phyloP scores from a whole-genome alignment of 2,888 invertebrate genomes.

The Drosophila stalkeri region DNA sequence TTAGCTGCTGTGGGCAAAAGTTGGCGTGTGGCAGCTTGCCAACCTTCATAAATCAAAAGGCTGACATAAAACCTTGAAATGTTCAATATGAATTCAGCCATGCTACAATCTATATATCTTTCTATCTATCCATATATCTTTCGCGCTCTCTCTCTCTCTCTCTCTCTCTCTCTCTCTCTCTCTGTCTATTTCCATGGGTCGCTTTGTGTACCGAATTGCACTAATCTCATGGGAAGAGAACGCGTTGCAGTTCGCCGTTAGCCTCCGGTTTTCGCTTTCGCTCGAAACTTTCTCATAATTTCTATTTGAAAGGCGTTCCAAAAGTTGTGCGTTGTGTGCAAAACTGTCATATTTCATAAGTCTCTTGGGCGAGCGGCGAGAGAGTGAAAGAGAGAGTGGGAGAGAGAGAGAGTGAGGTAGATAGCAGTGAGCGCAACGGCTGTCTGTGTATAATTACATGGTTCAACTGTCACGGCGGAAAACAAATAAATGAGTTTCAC shows the following conservation, averaged over 20 bases:
- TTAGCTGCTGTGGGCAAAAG: constrained; percentile 20
- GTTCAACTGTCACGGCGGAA: constrained; percentile 75
- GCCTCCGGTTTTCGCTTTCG: constrained; percentile 60
- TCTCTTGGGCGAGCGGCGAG: constrained; percentile 26
- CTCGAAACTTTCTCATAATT: constrained; percentile 73
- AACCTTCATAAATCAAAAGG: constrained; percentile 58
- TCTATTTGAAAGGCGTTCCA: constrained; percentile 71
- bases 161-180: background rate
- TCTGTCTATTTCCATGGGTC: background rate
- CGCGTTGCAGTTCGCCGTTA: constrained; percentile 23
- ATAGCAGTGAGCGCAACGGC: constrained; percentile 19
- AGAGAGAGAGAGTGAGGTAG: background rate
- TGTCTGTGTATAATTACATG: constrained; percentile 77
- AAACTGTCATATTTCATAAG: constrained; percentile 79
- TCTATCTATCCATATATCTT: constrained; percentile 1
- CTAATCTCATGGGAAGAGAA: constrained; percentile 55
- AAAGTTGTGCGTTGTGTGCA: constrained; percentile 75
- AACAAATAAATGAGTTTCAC: constrained; percentile 76
- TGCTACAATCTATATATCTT: constrained; percentile 9
- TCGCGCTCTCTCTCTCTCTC: background rate
- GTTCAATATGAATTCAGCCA: constrained; percentile 59
- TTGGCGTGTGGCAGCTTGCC: constrained; percentile 47
- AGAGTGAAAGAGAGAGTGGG: background rate
- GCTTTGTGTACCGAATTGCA: constrained; percentile 43
- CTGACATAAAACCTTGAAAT: constrained; percentile 60